Percentiles rank a stretch among this genome's conserved stretches.
phyloP scores from a whole-genome alignment of 2,888 invertebrate species.

The Dichetophora obliterata region DNA sequence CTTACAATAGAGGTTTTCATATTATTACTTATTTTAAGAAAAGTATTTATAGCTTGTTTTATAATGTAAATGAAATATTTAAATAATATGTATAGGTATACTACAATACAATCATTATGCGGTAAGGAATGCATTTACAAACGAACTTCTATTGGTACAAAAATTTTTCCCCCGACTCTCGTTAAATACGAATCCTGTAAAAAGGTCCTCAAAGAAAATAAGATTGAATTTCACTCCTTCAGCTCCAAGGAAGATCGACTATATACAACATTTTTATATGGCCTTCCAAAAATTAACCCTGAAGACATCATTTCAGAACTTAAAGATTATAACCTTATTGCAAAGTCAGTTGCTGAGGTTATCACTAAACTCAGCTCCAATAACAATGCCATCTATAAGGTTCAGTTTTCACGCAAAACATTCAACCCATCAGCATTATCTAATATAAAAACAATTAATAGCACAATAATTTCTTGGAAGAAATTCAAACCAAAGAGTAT shows the following conservation, averaged over 20 bases:
- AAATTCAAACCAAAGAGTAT: too few relatives aligned
- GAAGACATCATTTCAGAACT: slow-evolving; percentile 21
- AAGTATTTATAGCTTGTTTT: too few relatives aligned
- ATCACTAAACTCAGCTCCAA: slow-evolving; percentile 19
- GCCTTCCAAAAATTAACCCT: slow-evolving; percentile 27
- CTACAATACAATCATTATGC: too few relatives aligned
- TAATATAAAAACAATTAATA: too few relatives aligned
- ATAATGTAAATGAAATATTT: too few relatives aligned
- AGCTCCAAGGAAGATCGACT: slow-evolving; percentile 28
- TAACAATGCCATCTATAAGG: slow-evolving; percentile 5
- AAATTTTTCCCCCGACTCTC: slow-evolving; percentile 16
- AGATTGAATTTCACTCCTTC: slow-evolving; percentile 35
- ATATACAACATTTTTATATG: slow-evolving; percentile 27
- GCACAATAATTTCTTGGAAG: too few relatives aligned
- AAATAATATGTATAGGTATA: too few relatives aligned
- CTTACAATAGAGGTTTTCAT: too few relatives aligned
- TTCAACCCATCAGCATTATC: too few relatives aligned
- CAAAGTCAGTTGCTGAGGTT: slow-evolving; percentile 19
- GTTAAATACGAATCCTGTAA: slow-evolving; percentile 26
- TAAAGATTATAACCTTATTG: slow-evolving; percentile 14
- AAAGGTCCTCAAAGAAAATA: slow-evolving; percentile 4
- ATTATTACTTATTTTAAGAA: too few relatives aligned
- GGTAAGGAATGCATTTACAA: too few relatives aligned
- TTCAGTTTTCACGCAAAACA: too few relatives aligned
- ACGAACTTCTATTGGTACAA: slow-evolving; percentile 22